Base-by-base conservation (phyloP, 2,797 vertebrate species). In the Gouania willdenowi region DNA sequence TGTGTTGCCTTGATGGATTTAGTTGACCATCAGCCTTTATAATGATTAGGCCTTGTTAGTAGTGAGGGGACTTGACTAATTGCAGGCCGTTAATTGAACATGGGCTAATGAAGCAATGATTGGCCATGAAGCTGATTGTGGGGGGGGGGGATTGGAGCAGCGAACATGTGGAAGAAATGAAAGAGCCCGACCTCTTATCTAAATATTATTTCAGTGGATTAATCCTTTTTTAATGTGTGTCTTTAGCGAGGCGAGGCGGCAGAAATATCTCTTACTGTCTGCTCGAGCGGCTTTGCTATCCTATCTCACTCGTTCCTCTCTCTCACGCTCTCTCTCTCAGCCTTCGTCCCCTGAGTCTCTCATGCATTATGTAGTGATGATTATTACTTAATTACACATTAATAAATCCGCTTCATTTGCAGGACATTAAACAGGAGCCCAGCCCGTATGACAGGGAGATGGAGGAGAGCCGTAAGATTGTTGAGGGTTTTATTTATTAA, bases 371-470 rank as follows among this genome's bases (percentile, higher is more conserved):
- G 84, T 87, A 90, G 87, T 67, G 78, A 88, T 88, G 86, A 91
- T 90, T 90, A 91, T 89, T 88, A 89, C 88, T 91, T 91, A 90
- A 91, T 90, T 89, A 90, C 85, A 87, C 86, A 90, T 90, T 88
- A 90, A 89, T 88, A 88, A 90, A 89, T 88, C 88, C 74, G 80
- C 89, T 88, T 89, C 86, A 89, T 89, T 90, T 88, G 83, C 86
- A 87, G 89, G 86, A 90, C 89, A 89, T 90, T 89, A 90, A 88
- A 85, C 70, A 75, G 75, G 81, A 87, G 83, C 79, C 75, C 86
- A 85, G 84, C 67, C 43, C 82, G 81, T 79, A 76, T 81, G 83
- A 88, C 81, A 81, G 75, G 60, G 69, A 76, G 72, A 77, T 38
- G 65, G 71, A 69, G 52, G 39, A 54, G 75, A 53, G 66, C 22